Conservation (phyloP, 2,113 vertebrate species). For the Gobius niger region DNA sequence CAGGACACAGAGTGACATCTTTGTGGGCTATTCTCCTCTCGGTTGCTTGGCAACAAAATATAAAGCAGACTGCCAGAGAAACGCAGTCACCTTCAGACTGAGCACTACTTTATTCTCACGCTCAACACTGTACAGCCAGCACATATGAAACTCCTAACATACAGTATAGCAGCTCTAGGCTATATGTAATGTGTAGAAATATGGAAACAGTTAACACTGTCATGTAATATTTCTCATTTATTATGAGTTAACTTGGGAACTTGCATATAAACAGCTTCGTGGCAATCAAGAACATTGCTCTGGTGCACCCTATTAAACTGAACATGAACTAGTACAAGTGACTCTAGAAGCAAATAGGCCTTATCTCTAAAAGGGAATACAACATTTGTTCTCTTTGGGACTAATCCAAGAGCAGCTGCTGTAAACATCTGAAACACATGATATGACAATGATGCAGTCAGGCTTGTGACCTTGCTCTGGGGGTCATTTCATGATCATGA, state of each 20-base stretch:
- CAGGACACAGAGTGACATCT: slow-evolving; percentile 46
- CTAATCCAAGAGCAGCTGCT: slow-evolving; percentile 1
- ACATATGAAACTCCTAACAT: background rate
- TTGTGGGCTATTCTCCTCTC: background rate
- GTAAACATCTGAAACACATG: background rate
- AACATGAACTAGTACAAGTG: slow-evolving; percentile 1
- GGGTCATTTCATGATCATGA: background rate
- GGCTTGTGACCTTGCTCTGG: background rate
- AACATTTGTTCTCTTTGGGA: background rate
- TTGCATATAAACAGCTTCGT: background rate
- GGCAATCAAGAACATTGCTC: background rate
- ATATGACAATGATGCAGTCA: background rate
- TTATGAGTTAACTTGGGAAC: background rate
- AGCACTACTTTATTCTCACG: background rate
- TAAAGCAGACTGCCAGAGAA: slow-evolving; percentile 5
- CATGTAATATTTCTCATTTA: background rate
- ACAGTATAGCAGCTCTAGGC: background rate
- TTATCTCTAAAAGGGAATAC: background rate
- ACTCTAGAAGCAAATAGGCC: background rate
- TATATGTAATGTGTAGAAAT: background rate
- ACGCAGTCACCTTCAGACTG: slow-evolving; percentile 1
- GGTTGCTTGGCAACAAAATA: slow-evolving; percentile 46
- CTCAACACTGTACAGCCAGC: background rate
- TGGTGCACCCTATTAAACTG: background rate
- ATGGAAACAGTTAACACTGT: background rate